A percentile compares a stretch with the other conserved stretches of the same genome.
These are phyloP conservation scores for Otolemur crassicaudatus DNA, from an alignment of 2,797 vertebrate species.

Conservation along the genomic window DNA sequence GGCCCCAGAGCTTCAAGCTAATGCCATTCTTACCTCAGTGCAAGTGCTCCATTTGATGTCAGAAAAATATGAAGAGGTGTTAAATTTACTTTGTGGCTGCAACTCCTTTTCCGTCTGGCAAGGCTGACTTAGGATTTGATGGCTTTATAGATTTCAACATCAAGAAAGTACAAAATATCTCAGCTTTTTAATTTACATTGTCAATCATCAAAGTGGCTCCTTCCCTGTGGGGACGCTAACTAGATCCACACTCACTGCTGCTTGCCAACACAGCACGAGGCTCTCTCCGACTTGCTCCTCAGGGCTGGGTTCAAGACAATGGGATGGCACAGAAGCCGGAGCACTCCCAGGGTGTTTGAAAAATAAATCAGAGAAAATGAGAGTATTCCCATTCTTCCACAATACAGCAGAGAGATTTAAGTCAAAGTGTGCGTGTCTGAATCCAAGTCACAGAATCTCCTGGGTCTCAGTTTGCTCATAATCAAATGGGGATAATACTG, in stretches of 20 bases:
- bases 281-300: conserved; percentile 16
- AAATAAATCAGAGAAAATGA: conserved; percentile 1
- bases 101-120: conserved; percentile 50
- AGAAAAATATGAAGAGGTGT: conserved; percentile 66
- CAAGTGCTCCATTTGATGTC: conserved; percentile 42
- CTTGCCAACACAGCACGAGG: not conserved
- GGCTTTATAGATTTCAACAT: conserved; percentile 62
- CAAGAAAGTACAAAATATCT: conserved; percentile 63
- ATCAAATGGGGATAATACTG: not conserved
- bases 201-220: conserved; percentile 24
- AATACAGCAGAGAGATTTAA: not conserved
- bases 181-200: conserved; percentile 64
- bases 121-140: conserved; percentile 53
- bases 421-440: conserved; percentile 35
- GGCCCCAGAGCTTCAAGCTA: not conserved
- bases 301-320: not conserved
- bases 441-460: conserved; percentile 45
- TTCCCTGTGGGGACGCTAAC: not conserved
- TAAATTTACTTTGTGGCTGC: conserved; percentile 66
- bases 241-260: not conserved
- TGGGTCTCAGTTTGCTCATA: conserved; percentile 24
- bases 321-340: not conserved
- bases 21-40: conserved; percentile 62
- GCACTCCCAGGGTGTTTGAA: not conserved
- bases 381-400: not conserved